Base-by-base conservation (phyloP, 2,888 invertebrate genomes). In the Clivina fossor region DNA sequence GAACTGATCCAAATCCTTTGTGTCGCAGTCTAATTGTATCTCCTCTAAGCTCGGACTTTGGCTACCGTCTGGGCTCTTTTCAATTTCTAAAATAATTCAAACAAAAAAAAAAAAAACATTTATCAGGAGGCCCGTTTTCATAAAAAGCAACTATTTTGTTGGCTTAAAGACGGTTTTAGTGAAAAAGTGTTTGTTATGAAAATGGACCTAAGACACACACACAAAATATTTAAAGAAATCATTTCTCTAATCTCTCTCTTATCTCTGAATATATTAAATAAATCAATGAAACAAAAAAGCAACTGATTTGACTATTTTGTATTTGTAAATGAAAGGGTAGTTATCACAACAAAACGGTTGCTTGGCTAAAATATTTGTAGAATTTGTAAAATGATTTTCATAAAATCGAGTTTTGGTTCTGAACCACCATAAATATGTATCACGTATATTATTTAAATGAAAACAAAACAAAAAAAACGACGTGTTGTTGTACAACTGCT, bases 1-100 rank as follows among this genome's bases (percentile, higher is more conserved):
- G 71, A 86, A 85, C 61, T 82, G 76, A 65, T 85, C 81, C 50
- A 84, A 74, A 56, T 79, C 82, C 57, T 78, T 75, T n/a, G 76
- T 72, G 67, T 84, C 81, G 51, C 67, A 69, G 61, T 84, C 84
- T 46, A 86, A 66, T 58, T 80, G 79, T 58, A 85, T 81, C 66
- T 85, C 84, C 65, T 85, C 86, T 54, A 85, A 70, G 50, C 79
- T 75, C 57, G 77, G 77, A 63, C 68, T 70, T 64, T 64, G 13
- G 13, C 18, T 15, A 16, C 32, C 32, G 20, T 47, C 46, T 24
- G 53, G 53, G 33, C 53, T 55, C 44, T 56, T 47, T 56, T 58
- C 58, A 37, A 62, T 56, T 55, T 59, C 57, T 62, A 54, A 28
- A 62, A n/a, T n/a, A 58, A 48, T 43, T 48, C 4, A 54, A 33